Evolutionary conservation across 2,797 vertebrate genomes (phyloP).

Genomic region (Fundulus diaphanus): DNA sequence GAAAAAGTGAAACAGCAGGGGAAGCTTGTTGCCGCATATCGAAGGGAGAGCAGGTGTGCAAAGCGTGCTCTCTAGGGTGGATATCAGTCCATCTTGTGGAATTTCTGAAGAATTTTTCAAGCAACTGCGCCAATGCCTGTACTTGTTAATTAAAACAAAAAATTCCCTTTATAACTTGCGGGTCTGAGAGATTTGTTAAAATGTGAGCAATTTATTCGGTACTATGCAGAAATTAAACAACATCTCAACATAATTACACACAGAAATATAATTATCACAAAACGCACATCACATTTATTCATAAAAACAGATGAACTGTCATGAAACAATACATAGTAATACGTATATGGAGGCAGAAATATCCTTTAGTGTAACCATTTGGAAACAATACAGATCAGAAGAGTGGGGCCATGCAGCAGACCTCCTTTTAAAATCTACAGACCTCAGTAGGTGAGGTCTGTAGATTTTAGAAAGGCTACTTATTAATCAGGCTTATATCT

Average conservation of each 20-base stretch:
- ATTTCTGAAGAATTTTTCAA: neutral
- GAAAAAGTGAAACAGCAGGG: neutral
- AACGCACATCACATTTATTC: neutral
- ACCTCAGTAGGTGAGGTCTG: conserved; percentile 11
- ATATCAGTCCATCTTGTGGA: neutral
- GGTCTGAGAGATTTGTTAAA: neutral
- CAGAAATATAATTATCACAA: neutral
- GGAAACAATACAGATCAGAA: conserved; percentile 31
- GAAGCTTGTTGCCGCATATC: neutral
- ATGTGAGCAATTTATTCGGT: neutral
- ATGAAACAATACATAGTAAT: too few relatives aligned
- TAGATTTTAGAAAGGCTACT: conserved; percentile 24
- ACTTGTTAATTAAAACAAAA: neutral
- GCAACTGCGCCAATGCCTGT: neutral
- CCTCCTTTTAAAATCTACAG: conserved; percentile 12
- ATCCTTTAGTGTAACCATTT: neutral
- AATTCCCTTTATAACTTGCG: neutral
- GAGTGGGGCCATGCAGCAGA: neutral
- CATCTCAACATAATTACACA: neutral
- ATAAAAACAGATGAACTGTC: neutral
- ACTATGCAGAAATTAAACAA: neutral
- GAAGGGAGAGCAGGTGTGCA: neutral
- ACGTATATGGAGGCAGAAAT: neutral
- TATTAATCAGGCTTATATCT: neutral
- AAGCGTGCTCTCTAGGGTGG: neutral